Conservation (phyloP, 2,888 invertebrate species). For the Xanthostigma xanthostigma region DNA sequence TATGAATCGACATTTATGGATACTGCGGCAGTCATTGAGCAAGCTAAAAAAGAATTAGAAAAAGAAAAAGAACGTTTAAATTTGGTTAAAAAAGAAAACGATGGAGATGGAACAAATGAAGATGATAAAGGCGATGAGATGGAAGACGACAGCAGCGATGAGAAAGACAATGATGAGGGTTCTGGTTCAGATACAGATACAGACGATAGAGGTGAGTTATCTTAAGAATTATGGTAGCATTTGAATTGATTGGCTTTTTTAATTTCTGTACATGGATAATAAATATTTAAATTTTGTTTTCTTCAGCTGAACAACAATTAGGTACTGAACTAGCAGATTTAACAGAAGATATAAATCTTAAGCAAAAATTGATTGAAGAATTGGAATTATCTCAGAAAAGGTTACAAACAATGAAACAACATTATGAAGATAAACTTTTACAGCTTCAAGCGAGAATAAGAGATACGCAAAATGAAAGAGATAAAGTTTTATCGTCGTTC, state of each 20-base stretch:
- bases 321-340: constrained; percentile 76
- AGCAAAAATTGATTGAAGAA: constrained; percentile 87
- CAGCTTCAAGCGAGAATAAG: constrained; percentile 72
- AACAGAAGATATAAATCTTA: constrained; percentile 87
- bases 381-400: constrained; percentile 78
- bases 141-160: constrained; percentile 37
- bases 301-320: constrained; percentile 35
- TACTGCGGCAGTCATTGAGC: constrained; percentile 44
- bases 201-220: constrained; percentile 35
- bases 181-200: constrained; percentile 40
- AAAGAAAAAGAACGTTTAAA: constrained; percentile 39
- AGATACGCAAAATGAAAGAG: constrained; percentile 80
- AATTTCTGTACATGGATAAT: neutral
- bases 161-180: constrained; percentile 40
- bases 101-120: constrained; percentile 37
- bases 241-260: neutral
- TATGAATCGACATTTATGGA: constrained; percentile 22
- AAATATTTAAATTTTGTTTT: constrained; percentile 7
- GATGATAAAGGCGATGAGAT: constrained; percentile 41
- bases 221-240: neutral
- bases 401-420: constrained; percentile 68
- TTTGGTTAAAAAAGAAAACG: constrained; percentile 20
- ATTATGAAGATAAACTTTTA: constrained; percentile 84
- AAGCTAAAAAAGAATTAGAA: constrained; percentile 68
- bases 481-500: constrained; percentile 57